A percentile compares a stretch with the other conserved stretches of the same genome.
phyloP scores from a whole-genome alignment of 2,797 vertebrate genomes.

The Chelmon rostratus region DNA sequence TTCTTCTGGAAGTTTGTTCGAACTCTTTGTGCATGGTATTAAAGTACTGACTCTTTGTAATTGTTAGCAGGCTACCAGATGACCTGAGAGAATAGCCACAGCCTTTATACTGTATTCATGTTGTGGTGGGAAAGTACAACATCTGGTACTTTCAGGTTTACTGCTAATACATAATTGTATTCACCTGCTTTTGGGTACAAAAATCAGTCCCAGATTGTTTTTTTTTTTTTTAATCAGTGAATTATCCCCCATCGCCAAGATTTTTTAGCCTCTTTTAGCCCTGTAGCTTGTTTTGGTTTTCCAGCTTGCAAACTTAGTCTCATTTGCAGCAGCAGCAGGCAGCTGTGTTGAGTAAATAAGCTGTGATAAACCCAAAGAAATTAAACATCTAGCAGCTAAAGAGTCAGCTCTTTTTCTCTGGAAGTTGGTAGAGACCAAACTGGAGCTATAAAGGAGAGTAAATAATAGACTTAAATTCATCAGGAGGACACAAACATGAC shows the following conservation, averaged over 20 bases:
- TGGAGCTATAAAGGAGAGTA: background rate
- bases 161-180: background rate
- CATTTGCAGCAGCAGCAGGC: background rate
- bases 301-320: background rate
- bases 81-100: slow-evolving; percentile 18
- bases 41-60: slow-evolving; percentile 20
- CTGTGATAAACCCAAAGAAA: background rate
- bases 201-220: slow-evolving; percentile 13
- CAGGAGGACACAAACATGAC: no score
- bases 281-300: background rate
- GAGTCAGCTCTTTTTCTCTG: background rate
- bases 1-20: background rate
- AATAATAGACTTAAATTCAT: background rate
- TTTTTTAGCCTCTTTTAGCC: slow-evolving; percentile 2
- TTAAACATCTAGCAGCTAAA: background rate
- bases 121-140: slow-evolving; percentile 12
- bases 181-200: background rate
- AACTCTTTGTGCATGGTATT: slow-evolving; percentile 3
- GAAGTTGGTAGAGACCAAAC: background rate
- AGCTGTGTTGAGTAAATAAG: background rate
- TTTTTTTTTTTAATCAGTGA: background rate
- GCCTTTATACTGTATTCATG: background rate
- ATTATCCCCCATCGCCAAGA: background rate
- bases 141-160: slow-evolving; percentile 32
- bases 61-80: slow-evolving; percentile 40